Evolutionary conservation across 2,888 invertebrate species (phyloP).

Genomic region (Conistra vaccinii): DNA sequence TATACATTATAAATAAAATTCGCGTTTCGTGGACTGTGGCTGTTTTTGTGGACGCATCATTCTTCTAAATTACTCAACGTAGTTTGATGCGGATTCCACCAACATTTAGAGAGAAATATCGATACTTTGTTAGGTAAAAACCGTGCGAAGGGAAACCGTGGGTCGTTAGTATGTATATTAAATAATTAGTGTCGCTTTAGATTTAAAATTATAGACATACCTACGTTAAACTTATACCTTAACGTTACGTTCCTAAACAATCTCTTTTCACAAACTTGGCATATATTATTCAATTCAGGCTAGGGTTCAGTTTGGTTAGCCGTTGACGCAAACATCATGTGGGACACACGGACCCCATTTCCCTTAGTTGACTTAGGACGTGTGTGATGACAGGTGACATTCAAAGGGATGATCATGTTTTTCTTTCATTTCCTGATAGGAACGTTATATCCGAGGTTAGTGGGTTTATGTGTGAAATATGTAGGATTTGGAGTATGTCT

Average conservation of each 20-base stretch:
- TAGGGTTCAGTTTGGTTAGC: conserved; percentile 7
- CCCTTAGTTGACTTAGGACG: conserved; percentile 55
- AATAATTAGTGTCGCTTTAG: not conserved
- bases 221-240: not conserved
- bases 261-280: conserved; percentile 10
- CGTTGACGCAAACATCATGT: conserved; percentile 10
- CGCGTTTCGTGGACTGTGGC: not conserved
- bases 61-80: not conserved
- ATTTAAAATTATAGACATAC: not conserved
- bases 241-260: not conserved
- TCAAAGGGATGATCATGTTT: conserved; percentile 37
- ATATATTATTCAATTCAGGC: conserved; percentile 3
- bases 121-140: not conserved
- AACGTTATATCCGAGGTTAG: not conserved
- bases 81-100: not conserved
- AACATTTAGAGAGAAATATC: not conserved
- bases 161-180: not conserved
- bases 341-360: conserved; percentile 31
- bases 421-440: conserved; percentile 34
- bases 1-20: not conserved
- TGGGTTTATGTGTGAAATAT: conserved; percentile 5
- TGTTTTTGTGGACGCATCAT: not conserved
- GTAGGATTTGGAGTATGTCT: too few species aligned
- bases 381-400: conserved; percentile 36
- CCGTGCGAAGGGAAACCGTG: not conserved